Evolutionary conservation across 1,140 invertebrate species (phyloP), one percentile per base, ranked within the genome.

Genomic region (Cyclina sinensis): DNA sequence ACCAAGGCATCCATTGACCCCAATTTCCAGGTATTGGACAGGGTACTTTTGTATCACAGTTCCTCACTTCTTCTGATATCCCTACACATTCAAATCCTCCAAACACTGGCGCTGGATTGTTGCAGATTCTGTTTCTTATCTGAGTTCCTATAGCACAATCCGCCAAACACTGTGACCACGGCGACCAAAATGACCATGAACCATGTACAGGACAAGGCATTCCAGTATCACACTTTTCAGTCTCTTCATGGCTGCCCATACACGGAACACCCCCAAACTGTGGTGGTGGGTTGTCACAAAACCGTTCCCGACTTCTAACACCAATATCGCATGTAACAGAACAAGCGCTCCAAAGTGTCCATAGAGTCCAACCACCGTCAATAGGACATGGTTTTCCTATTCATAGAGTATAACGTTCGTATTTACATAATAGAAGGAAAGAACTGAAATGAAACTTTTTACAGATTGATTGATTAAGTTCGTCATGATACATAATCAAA

Each of bases 261-360:
- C 92, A 93, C 18, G 27, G 24, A 1, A n/a, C 24, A 4, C 92
- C 92, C 18, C 88, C 90, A 54, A 86, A 70, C 21, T 43, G 59
- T 27, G 91, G 68, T 27, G 85, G 14, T 74, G 91, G 91, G 35
- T 86, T 84, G 54, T 92, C 90, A 76, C 92, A 93, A 46, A 73
- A 46, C 12, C 92, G 78, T 18, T 73, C 48, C 54, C 90, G 24
- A 0, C 27, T 82, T n/a, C 65, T 54, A 3, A 97, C 96, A 9
- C 97, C 97, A 37, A 96, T 92, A 11, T 96, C 97, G 91, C 97
- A 97, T 9, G 96, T 95, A 35, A 96, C 95, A 3, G 97, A 97
- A 93, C 97, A 97, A 18, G 96, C 94, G 37, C 96, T 96, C 97
- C 97, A 97, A 2, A 93, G 57, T 30, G 94, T 93, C 97, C 97